Percentiles rank a stretch among this genome's conserved stretches.
phyloP scores from a whole-genome alignment of 2,113 vertebrate genomes.

The Zapus hudsonius region DNA sequence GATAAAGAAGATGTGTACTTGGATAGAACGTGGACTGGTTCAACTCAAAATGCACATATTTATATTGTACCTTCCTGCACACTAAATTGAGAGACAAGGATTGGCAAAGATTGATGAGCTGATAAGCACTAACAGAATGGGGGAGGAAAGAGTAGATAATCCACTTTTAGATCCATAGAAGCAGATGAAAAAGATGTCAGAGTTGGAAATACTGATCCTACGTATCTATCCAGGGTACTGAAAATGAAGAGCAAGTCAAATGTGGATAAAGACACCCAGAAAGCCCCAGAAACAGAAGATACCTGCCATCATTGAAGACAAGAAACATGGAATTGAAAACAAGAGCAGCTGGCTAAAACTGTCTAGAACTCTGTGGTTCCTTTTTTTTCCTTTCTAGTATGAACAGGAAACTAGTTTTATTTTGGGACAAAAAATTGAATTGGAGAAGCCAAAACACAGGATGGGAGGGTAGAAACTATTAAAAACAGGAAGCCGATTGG shows the following conservation, averaged over 20 bases:
- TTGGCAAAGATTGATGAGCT: background rate
- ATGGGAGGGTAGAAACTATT: background rate
- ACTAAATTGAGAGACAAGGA: background rate
- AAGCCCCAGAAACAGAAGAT: background rate
- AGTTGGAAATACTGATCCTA: background rate
- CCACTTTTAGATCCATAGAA: constrained; percentile 8
- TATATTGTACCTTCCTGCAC: background rate
- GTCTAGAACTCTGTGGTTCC: background rate
- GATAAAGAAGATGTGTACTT: background rate
- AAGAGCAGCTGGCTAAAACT: background rate
- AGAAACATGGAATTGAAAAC: background rate
- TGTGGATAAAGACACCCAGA: background rate
- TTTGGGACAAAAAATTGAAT: background rate
- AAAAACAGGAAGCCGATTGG: background rate
- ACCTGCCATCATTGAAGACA: background rate
- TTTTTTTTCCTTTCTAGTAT: background rate
- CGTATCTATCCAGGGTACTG: background rate
- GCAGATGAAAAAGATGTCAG: background rate
- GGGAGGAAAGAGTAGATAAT: background rate
- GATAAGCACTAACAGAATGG: background rate
- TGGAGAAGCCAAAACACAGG: background rate
- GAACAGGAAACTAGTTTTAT: background rate
- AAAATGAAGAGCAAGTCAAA: background rate
- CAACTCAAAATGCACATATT: background rate
- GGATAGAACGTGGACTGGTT: background rate